Percentiles rank a stretch among this genome's conserved stretches.
Evolutionary conservation across 2,797 vertebrate species (phyloP).

Genomic region (Miichthys miiuy): DNA sequence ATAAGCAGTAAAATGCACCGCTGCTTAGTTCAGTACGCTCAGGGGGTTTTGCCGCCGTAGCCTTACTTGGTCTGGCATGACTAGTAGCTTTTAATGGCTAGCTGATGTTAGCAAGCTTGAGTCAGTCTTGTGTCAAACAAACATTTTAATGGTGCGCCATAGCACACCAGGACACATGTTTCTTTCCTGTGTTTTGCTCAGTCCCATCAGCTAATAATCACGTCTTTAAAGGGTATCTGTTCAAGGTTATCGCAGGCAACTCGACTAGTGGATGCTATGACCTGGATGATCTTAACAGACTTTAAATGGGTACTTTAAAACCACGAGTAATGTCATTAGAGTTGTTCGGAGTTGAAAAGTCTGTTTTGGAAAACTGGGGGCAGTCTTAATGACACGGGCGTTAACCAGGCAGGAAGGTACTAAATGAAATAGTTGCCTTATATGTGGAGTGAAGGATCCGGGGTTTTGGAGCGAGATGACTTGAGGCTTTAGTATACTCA

Average conservation of each 20-base stretch:
- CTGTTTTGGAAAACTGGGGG: slow-evolving; percentile 6
- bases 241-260: too few species aligned
- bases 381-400: not conserved
- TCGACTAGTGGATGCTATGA: too few species aligned
- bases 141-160: not conserved
- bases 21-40: not conserved
- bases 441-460: slow-evolving; percentile 1
- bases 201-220: not conserved
- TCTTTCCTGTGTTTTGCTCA: not conserved
- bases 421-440: not conserved
- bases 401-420: not conserved
- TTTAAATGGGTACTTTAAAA: not conserved
- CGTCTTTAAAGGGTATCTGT: not conserved
- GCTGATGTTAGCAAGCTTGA: not conserved
- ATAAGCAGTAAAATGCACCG: not conserved
- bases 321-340: not conserved
- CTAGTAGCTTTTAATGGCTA: not conserved
- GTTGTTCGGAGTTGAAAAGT: not conserved
- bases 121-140: not conserved
- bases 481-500: not conserved
- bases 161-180: not conserved
- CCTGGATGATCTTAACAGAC: too few species aligned
- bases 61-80: not conserved
- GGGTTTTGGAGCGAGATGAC: not conserved
- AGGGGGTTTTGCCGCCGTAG: not conserved